Evolutionary conservation across 2,113 vertebrate genomes (phyloP), one percentile per base, ranked within the genome.

Genomic region (Bubo bubo): DNA sequence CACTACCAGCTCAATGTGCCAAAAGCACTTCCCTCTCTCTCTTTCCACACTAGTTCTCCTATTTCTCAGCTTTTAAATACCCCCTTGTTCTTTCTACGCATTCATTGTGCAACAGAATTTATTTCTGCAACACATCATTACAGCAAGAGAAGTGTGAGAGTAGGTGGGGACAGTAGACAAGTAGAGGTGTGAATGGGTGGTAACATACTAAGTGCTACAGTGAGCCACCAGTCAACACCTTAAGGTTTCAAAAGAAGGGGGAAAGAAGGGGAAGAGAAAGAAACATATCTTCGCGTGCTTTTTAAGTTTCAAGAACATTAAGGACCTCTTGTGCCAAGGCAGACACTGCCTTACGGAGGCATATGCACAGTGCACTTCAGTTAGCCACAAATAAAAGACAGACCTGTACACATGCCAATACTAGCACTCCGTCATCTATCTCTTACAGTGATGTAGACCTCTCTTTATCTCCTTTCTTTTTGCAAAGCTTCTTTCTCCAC

Each of bases 151-250:
- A 79, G 97, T 95, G 92, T 75, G 97, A 97, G 91, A 81, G 95
- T 12, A 85, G 93, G 85, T 93, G 93, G 91, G 66, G 12, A 94
- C 92, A 96, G 94, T 5, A 93, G 94, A 70, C 73, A 35, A 28
- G 73, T 8, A 88, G 95, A 97, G 95, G 95, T 96, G 96, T 63
- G 97, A 97, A 97, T 63, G 94, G 96, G 91, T 94, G 96, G 95
- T 62, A 96, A 95, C 84, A 16, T 45, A 96, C 89, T 80, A 70
- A 93, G 94, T 95, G 95, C 93, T 91, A 76, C 1, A 90, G 84
- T 2, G 77, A 97, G 93, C 77, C 80, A 84, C 94, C 87, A 93
- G 86, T 96, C 97, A 97, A 94, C 97, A 97, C 95, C 94, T 93
- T 43, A 37, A 41, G 70, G 27, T 70, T 95, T 91, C 62, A 58